These are phyloP conservation scores for Philopedon plagiatum DNA, from an alignment of 2,888 invertebrate genomes.

Conservation along the genomic window DNA sequence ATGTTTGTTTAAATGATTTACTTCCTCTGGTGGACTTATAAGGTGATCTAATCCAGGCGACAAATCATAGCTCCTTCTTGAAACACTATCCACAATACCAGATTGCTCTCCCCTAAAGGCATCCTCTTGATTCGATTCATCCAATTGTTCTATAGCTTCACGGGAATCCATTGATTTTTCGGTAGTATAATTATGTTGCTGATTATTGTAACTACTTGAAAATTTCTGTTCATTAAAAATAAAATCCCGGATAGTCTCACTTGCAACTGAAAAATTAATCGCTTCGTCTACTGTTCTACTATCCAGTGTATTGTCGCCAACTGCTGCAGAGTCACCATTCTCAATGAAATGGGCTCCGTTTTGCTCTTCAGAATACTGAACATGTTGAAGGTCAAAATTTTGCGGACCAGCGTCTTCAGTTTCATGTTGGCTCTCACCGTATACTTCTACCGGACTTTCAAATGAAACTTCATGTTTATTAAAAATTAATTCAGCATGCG, in stretches of 20 bases:
- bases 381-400: not conserved
- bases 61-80: not conserved
- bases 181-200: not conserved
- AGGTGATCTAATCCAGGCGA: not conserved
- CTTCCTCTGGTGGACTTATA: not conserved
- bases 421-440: not conserved
- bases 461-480: not conserved
- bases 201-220: not conserved
- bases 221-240: not conserved
- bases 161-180: no score
- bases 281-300: not conserved
- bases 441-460: not conserved
- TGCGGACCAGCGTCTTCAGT: not conserved
- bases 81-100: not conserved
- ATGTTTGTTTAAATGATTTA: not conserved
- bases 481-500: not conserved
- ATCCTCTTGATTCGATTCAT: not conserved
- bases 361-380: not conserved
- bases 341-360: not conserved
- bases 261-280: not conserved
- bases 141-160: no score
- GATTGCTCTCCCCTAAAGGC: not conserved
- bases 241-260: not conserved
- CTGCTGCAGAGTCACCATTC: not conserved
- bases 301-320: not conserved